Evolutionary conservation across 2,888 invertebrate genomes (phyloP).

Genomic region (Nesidiocoris tenuis): DNA sequence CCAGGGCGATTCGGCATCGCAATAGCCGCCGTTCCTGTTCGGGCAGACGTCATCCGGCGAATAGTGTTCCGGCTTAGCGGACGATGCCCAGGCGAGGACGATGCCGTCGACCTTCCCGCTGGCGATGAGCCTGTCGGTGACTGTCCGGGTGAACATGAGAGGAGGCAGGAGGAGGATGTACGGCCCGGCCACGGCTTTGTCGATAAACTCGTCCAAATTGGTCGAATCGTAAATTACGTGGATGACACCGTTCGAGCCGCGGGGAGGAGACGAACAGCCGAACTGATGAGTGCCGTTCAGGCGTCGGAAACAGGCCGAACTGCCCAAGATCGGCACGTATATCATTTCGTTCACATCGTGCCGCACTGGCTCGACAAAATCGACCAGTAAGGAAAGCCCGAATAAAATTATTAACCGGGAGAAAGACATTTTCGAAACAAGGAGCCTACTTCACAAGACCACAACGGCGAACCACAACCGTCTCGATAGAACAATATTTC

Average conservation of each 20-base stretch:
- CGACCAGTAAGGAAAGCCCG: background rate
- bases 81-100: slow-evolving; percentile 44
- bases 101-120: slow-evolving; percentile 51
- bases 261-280: slow-evolving; percentile 80
- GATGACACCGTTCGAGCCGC: slow-evolving; percentile 82
- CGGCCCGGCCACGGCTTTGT: slow-evolving; percentile 71
- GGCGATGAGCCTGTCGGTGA: slow-evolving; percentile 20
- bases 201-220: slow-evolving; percentile 74
- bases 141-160: slow-evolving; percentile 59
- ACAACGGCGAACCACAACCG: too few species aligned
- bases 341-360: slow-evolving; percentile 66
- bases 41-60: slow-evolving; percentile 76
- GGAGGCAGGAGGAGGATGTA: slow-evolving; percentile 75
- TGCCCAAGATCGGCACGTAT: slow-evolving; percentile 71
- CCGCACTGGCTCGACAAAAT: slow-evolving; percentile 40
- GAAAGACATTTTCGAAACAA: background rate
- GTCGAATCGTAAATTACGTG: slow-evolving; percentile 65
- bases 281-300: slow-evolving; percentile 93
- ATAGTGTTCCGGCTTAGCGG: slow-evolving; percentile 52
- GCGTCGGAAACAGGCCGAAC: slow-evolving; percentile 80
- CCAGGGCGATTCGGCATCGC: slow-evolving; percentile 65
- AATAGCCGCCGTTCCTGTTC: slow-evolving; percentile 62
- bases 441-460: too few species aligned
- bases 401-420: background rate
- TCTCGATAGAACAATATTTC: too few species aligned